Base-by-base conservation (phyloP, 2,797 vertebrate species). In the Platyrinchus mystaceus region DNA sequence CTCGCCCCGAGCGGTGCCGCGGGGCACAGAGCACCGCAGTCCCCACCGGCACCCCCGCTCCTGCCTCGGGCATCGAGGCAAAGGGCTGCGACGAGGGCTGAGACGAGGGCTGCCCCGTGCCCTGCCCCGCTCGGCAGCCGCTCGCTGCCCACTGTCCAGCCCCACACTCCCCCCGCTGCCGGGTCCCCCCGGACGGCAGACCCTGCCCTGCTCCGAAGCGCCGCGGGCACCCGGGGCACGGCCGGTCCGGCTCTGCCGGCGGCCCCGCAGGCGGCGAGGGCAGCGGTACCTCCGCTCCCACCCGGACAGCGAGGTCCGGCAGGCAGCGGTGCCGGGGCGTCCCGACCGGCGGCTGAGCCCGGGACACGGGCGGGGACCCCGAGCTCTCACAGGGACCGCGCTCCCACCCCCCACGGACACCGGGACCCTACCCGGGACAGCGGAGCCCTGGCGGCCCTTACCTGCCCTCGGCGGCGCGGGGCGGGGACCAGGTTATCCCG, bases 391-490 rank as follows among this genome's bases (percentile, higher is more conserved):
- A 14, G 14, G 18, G 52, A 9, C 52, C 43, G 36, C 71, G 4
- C 62, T 30, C 39, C 44, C 47, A 7, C 10, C 9, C 44, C 21
- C 26, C 34, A 4, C 37, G 2, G 19, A 23, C 30, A 1, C n/a
- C 30, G 19, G 27, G 8, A 21, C n/a, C 3, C 10, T 18, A 1
- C 28, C 36, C 46, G 4, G n/a, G 6, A 60, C 52, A 4, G 12
- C 12, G 1, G 4, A 30, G 2, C 14, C 23, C 32, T 46, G 3
- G 0, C 20, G 14, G 5, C 79, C 56, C 92, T 94, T 92, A 95
- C 92, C 92, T 92, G 86, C 75, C 82, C 82, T 84, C 59, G 27
- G 82, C 64, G 50, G 77, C 71, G 67, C 2, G 55, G 66, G 46
- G 83, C 50, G 41, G 69, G 20, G 60, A 69, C 12, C 37, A 14